Conservation (phyloP, 2,113 vertebrate species). For the Ploceus nigricollis region DNA sequence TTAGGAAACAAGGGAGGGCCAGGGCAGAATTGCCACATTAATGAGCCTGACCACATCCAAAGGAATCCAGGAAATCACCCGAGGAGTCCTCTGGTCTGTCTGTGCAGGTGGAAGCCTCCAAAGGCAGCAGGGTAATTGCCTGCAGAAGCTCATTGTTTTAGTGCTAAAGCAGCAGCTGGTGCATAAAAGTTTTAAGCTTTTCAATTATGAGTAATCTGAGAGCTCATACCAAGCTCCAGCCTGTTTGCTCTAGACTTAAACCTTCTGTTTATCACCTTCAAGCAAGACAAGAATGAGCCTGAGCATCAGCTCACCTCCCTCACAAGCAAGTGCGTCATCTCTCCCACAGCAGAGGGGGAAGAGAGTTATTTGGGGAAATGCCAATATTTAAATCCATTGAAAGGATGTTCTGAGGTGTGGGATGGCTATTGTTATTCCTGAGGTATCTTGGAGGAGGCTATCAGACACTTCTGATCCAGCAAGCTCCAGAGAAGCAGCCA, state of each 20-base stretch:
- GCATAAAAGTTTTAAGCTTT: not conserved
- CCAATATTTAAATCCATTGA: not conserved
- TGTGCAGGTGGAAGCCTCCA: not conserved
- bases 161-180: not conserved
- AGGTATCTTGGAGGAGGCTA: not conserved
- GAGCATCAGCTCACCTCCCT: conserved; percentile 24
- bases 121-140: not conserved
- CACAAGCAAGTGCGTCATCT: not conserved
- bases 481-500: not conserved
- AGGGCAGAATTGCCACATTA: not conserved
- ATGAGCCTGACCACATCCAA: not conserved
- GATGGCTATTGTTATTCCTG: not conserved
- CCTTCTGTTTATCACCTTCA: conserved; percentile 21
- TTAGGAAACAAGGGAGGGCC: not conserved
- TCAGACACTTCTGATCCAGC: not conserved
- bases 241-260: not conserved
- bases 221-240: not conserved
- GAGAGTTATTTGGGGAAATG: not conserved
- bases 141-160: not conserved
- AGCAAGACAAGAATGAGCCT: not conserved
- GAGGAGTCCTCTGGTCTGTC: not conserved
- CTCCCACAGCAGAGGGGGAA: not conserved
- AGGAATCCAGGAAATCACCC: not conserved
- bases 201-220: conserved; percentile 9
- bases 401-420: not conserved